phyloP scores from a whole-genome alignment of 2,888 invertebrate genomes.

The Pristionchus maxplancki region DNA sequence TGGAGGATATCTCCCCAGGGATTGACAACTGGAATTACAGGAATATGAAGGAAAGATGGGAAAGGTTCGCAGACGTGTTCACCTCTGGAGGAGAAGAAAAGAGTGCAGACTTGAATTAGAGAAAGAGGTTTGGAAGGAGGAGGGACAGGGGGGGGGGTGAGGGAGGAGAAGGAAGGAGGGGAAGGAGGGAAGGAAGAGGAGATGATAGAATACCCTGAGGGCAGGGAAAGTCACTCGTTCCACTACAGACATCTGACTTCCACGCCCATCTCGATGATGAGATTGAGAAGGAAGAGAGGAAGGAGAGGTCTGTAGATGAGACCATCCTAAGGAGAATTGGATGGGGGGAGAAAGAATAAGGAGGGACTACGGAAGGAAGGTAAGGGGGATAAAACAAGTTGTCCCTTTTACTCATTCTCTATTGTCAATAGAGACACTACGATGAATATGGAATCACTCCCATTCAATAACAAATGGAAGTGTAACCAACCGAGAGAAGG shows the following conservation, averaged over 20 bases:
- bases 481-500: background rate
- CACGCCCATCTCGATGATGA: background rate
- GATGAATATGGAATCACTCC: constrained; percentile 31
- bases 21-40: background rate
- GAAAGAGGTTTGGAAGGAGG: constrained; percentile 19
- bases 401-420: background rate
- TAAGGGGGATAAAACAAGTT: background rate
- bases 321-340: background rate
- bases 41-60: background rate
- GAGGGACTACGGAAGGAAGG: background rate
- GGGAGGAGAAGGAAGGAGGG: background rate
- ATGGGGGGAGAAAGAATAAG: background rate
- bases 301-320: background rate
- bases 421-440: constrained; percentile 12
- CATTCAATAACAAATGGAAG: constrained; percentile 28
- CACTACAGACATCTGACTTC: background rate
- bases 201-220: constrained; percentile 20
- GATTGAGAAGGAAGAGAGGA: background rate
- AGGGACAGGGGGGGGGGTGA: background rate
- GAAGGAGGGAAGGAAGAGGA: background rate
- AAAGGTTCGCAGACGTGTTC: background rate
- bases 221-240: background rate
- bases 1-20: background rate
- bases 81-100: background rate
- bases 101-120: constrained; percentile 9